These are phyloP conservation scores for Myiothlypis coronata DNA, from an alignment of 2,797 vertebrate genomes.

Conservation along the genomic window DNA sequence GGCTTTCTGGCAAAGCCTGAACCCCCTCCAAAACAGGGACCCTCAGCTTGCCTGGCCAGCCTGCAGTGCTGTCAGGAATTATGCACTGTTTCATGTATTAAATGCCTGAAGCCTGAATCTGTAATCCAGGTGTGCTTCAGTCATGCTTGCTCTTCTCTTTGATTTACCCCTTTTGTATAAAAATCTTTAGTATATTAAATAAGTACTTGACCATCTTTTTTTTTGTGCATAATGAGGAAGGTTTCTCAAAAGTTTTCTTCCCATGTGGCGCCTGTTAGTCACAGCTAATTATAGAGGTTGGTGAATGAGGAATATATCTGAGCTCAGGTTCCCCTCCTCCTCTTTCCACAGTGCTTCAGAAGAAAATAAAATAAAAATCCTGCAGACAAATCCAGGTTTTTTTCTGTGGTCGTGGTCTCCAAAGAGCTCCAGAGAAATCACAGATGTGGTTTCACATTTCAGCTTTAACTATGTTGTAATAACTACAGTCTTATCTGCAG, in stretches of 20 bases:
- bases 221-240: not conserved
- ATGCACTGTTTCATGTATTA: not conserved
- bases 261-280: slow-evolving; percentile 70
- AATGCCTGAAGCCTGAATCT: not conserved
- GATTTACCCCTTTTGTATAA: not conserved
- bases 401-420: slow-evolving; percentile 29
- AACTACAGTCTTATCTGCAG: slow-evolving; percentile 40
- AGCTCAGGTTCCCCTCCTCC: slow-evolving; percentile 28
- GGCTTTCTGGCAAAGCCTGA: not conserved
- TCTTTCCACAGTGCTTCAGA: slow-evolving; percentile 19
- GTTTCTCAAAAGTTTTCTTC: slow-evolving; percentile 60
- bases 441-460: slow-evolving; percentile 67
- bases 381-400: slow-evolving; percentile 47
- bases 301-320: slow-evolving; percentile 40
- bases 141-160: not conserved
- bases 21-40: not conserved
- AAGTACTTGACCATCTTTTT: not conserved
- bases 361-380: slow-evolving; percentile 66
- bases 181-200: not conserved
- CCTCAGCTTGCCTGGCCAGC: not conserved
- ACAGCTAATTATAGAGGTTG: slow-evolving; percentile 72
- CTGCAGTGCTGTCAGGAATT: not conserved
- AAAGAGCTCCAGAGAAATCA: slow-evolving; percentile 49
- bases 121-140: not conserved
- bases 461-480: slow-evolving; percentile 46